phyloP scores from a whole-genome alignment of 2,888 invertebrate genomes.

The Noctua comes region DNA sequence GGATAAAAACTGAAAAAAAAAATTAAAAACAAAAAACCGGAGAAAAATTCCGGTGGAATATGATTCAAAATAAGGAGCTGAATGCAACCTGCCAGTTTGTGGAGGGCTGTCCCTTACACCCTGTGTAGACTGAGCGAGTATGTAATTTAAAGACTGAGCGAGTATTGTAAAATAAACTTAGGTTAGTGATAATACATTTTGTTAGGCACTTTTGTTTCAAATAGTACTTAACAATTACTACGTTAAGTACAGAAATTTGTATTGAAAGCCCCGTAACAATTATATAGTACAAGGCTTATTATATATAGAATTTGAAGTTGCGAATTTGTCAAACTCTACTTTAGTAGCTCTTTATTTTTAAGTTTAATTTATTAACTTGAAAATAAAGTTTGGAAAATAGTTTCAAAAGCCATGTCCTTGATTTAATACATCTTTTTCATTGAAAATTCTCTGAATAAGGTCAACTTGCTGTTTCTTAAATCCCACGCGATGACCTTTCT shows the following conservation, averaged over 20 bases:
- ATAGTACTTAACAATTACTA: neutral
- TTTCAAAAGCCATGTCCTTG: neutral
- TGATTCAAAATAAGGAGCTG: no score
- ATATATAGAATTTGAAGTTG: neutral
- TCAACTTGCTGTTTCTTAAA: slow-evolving; percentile 1
- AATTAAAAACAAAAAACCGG: no score
- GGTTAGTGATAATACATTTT: neutral
- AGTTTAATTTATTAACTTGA: neutral
- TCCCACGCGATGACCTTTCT: slow-evolving; percentile 4
- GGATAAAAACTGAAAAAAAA: no score
- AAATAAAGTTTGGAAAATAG: neutral
- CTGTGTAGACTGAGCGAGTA: neutral
- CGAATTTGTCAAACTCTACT: neutral
- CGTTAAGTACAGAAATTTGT: neutral
- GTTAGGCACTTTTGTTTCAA: neutral
- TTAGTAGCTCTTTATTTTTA: neutral
- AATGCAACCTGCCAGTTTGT: no score
- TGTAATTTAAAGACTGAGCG: neutral
- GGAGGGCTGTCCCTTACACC: no score
- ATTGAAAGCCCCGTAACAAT: neutral
- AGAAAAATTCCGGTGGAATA: no score
- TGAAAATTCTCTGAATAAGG: neutral
- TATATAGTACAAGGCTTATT: neutral
- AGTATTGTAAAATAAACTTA: neutral
- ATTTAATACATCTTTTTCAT: no score